A percentile compares a stretch with the other conserved stretches of the same genome.
phyloP scores from a whole-genome alignment of 2,797 vertebrate genomes.

The Bufotes viridis region DNA sequence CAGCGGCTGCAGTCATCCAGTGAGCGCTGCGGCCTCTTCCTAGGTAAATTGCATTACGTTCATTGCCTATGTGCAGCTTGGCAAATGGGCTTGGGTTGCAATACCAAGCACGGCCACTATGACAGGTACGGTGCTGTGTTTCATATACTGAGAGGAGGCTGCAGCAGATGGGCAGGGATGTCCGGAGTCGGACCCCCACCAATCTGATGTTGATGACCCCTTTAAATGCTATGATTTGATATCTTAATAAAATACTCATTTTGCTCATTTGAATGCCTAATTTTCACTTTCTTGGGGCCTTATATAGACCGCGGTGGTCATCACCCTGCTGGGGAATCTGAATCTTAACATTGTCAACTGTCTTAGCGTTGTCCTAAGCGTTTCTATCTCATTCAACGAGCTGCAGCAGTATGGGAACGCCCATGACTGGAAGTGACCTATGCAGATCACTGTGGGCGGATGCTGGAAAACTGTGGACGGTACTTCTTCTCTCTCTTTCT shows the following conservation, averaged over 20 bases:
- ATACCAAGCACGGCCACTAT: too few relatives aligned
- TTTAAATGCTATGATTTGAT: too few relatives aligned
- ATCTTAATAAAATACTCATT: neutral
- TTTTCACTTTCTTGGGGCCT: neutral
- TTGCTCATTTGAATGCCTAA: neutral
- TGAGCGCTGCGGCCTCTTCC: too few relatives aligned
- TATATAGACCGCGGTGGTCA: neutral
- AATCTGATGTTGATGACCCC: too few relatives aligned
- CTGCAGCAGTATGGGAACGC: conserved; percentile 64
- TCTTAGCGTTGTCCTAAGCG: conserved; percentile 5
- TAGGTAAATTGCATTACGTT: too few relatives aligned
- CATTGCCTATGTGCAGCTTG: too few relatives aligned
- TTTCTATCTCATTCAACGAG: conserved; percentile 44
- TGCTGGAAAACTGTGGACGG: conserved; percentile 68
- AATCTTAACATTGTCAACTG: conserved; percentile 42
- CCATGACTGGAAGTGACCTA: conserved; percentile 67
- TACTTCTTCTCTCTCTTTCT: conserved; percentile 57
- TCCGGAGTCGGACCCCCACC: too few relatives aligned
- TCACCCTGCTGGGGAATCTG: neutral
- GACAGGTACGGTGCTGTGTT: too few relatives aligned
- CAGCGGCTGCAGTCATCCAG: too few relatives aligned
- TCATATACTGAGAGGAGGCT: too few relatives aligned
- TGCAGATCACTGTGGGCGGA: conserved; percentile 74
- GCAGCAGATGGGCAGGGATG: too few relatives aligned
- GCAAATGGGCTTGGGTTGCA: too few relatives aligned